Evolutionary conservation across 2,888 invertebrate genomes (phyloP).

Genomic region (Pseudococcus viburni): DNA sequence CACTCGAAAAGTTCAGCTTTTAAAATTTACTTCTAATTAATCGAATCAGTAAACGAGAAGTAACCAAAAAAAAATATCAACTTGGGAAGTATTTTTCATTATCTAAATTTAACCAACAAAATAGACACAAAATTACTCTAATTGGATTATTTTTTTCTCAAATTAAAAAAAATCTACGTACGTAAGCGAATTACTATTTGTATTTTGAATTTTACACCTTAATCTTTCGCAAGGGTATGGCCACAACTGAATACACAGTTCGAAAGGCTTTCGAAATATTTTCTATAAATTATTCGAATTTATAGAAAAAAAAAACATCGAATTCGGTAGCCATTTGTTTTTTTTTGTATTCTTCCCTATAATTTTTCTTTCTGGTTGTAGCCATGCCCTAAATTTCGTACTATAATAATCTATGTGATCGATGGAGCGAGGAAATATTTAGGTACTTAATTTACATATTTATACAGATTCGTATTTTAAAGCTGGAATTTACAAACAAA

Average conservation of each 20-base stretch:
- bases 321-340: too few relatives aligned
- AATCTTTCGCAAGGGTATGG: neutral
- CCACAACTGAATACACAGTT: too few relatives aligned
- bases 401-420: slow-evolving; percentile 18
- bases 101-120: neutral
- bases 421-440: slow-evolving; percentile 24
- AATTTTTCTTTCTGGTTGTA: too few relatives aligned
- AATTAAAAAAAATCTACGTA: neutral
- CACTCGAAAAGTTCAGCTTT: slow-evolving; percentile 28
- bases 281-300: too few relatives aligned
- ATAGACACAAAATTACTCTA: neutral
- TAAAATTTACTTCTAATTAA: slow-evolving; percentile 44
- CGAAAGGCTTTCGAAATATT: too few relatives aligned
- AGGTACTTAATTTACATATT: neutral
- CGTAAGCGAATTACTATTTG: slow-evolving; percentile 32
- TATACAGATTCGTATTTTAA: slow-evolving; percentile 23
- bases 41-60: slow-evolving; percentile 34
- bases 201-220: slow-evolving; percentile 1
- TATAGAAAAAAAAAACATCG: too few relatives aligned
- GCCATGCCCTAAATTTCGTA: neutral
- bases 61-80: slow-evolving; percentile 12
- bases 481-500: slow-evolving; percentile 2
- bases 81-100: neutral
- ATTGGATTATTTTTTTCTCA: neutral
- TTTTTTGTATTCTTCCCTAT: too few relatives aligned